phyloP scores from a whole-genome alignment of 2,113 vertebrate species.

The Mormyrus iriodes region DNA sequence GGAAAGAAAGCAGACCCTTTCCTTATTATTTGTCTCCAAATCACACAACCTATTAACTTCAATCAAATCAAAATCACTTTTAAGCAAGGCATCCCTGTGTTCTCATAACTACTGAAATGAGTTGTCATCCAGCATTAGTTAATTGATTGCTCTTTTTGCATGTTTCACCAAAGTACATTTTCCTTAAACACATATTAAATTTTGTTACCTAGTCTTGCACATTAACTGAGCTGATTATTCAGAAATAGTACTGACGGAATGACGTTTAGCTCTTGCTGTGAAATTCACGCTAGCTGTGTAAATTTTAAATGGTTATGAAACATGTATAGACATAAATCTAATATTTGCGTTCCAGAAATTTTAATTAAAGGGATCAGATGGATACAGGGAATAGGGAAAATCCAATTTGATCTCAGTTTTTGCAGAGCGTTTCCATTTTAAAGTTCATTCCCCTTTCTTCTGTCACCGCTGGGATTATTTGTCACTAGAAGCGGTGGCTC shows the following conservation, averaged over 20 bases:
- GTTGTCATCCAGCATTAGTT: not conserved
- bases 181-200: not conserved
- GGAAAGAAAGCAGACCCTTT: not conserved
- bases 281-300: not conserved
- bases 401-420: not conserved
- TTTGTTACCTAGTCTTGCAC: not conserved
- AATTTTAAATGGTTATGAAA: not conserved
- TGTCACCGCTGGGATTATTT: not conserved
- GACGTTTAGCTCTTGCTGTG: not conserved
- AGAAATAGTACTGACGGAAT: not conserved
- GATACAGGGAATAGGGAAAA: not conserved
- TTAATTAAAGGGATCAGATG: not conserved
- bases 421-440: not conserved
- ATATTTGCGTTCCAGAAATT: slow-evolving; percentile 13
- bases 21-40: not conserved
- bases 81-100: not conserved
- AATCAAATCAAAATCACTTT: not conserved
- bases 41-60: not conserved
- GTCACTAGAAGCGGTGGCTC: not conserved
- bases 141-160: not conserved
- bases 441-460: not conserved
- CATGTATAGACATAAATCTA: not conserved
- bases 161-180: not conserved
- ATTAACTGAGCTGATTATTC: not conserved
- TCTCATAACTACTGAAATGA: not conserved